Percentiles rank a stretch among this genome's conserved stretches.
Evolutionary conservation across 1,140 invertebrate species (phyloP).

Genomic region (Pentalonia nigronervosa): DNA sequence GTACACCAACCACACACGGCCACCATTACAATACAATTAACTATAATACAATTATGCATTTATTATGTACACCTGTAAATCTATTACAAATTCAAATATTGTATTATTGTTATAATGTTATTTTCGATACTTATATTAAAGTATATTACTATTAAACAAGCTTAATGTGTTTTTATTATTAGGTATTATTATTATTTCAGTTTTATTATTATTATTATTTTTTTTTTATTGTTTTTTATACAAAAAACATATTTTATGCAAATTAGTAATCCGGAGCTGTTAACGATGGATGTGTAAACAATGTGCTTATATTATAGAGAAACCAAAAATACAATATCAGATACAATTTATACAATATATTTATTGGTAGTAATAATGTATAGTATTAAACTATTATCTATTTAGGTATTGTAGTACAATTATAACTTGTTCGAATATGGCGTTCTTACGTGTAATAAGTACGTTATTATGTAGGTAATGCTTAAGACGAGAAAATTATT

Average conservation of each 20-base stretch:
- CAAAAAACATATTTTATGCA: no score
- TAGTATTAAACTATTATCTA: neutral
- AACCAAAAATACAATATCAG: no score
- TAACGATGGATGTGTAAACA: no score
- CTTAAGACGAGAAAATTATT: neutral
- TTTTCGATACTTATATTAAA: conserved; percentile 2
- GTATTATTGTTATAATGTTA: neutral
- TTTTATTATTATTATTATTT: neutral
- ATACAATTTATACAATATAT: no score
- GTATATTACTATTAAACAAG: neutral
- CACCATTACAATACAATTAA: neutral
- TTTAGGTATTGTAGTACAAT: neutral
- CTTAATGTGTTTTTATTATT: neutral
- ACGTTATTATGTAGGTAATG: neutral
- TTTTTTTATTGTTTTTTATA: neutral
- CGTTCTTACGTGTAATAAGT: neutral
- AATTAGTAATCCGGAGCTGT: no score
- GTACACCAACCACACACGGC: neutral
- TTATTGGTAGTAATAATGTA: neutral
- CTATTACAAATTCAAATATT: neutral
- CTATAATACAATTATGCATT: neutral
- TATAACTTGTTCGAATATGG: neutral
- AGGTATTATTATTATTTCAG: no score
- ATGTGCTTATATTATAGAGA: no score
- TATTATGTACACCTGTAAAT: neutral